Conservation (phyloP, 2,797 vertebrate genomes). For the Phrynocephalus guinanensis region DNA sequence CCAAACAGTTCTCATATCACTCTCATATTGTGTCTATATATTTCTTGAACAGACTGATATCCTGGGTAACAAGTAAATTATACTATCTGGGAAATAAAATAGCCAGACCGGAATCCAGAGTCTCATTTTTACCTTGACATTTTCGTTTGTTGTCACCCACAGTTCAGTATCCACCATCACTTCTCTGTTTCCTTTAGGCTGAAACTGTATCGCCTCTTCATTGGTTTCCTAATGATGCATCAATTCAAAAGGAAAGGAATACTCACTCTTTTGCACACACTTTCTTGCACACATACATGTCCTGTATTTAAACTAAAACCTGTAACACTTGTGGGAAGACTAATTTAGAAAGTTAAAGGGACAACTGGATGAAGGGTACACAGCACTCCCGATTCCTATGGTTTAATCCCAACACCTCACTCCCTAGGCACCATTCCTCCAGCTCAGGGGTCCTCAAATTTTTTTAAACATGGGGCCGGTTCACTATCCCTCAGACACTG, state of each 20-base stretch:
- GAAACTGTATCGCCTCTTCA: neutral
- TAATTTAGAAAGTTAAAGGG: neutral
- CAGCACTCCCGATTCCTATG: neutral
- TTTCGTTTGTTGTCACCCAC: conserved; percentile 12
- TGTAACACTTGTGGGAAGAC: neutral
- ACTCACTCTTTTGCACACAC: no score
- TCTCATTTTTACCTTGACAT: conserved; percentile 9
- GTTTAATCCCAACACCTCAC: neutral
- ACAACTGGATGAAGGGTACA: neutral
- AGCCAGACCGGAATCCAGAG: neutral
- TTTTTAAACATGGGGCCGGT: no score
- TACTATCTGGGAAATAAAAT: neutral
- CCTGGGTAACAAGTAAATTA: neutral
- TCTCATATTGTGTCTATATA: neutral
- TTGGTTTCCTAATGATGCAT: neutral
- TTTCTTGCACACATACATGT: neutral
- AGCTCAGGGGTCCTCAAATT: no score
- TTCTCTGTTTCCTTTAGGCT: neutral
- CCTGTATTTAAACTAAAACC: neutral
- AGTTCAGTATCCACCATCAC: conserved; percentile 66
- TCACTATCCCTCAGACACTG: no score
- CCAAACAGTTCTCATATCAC: neutral
- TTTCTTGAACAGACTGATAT: neutral
- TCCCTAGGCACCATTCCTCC: no score
- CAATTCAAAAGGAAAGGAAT: neutral